phyloP scores from a whole-genome alignment of 2,888 invertebrate genomes.

The Rhagonycha fulva region DNA sequence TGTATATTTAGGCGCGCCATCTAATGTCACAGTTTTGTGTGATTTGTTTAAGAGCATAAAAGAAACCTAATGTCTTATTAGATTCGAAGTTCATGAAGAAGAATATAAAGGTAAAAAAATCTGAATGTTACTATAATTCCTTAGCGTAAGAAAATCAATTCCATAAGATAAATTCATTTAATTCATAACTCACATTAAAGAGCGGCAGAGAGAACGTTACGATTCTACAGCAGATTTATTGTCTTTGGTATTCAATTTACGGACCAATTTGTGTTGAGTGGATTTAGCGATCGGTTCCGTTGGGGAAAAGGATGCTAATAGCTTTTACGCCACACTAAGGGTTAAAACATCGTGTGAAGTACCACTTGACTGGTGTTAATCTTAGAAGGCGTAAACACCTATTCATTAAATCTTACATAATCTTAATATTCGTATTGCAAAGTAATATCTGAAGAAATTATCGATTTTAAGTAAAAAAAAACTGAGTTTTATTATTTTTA shows the following conservation, averaged over 20 bases:
- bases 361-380: slow-evolving; percentile 54
- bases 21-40: no score
- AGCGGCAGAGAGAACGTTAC: slow-evolving; percentile 47
- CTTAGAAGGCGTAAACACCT: slow-evolving; percentile 37
- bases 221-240: slow-evolving; percentile 52
- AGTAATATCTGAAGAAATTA: background rate
- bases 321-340: slow-evolving; percentile 48
- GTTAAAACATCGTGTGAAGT: slow-evolving; percentile 55
- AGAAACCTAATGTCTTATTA: no score
- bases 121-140: slow-evolving; percentile 45
- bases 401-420: slow-evolving; percentile 9
- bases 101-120: slow-evolving; percentile 8
- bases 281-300: slow-evolving; percentile 50
- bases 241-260: slow-evolving; percentile 55
- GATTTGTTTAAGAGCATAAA: no score
- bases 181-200: slow-evolving; percentile 48
- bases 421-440: background rate
- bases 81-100: no score
- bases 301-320: slow-evolving; percentile 42
- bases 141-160: slow-evolving; percentile 51
- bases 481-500: no score
- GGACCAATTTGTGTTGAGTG: slow-evolving; percentile 56
- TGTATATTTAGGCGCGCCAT: no score
- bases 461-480: background rate
- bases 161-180: slow-evolving; percentile 53